phyloP scores from a whole-genome alignment of 1,140 invertebrate species.

The Formica selysi region DNA sequence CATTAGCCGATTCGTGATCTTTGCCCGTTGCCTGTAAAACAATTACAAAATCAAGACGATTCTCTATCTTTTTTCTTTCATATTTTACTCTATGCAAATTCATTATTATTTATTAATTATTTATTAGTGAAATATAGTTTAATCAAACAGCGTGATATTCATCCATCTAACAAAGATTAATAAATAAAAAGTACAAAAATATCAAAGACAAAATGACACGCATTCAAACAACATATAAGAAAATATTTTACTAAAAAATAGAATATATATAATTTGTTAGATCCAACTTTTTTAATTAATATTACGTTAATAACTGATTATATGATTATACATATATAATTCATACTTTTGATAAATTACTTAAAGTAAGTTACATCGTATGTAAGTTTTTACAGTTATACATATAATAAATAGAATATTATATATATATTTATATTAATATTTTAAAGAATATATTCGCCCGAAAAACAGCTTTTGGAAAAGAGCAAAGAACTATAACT shows the following conservation, averaged over 20 bases:
- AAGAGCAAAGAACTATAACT: not conserved
- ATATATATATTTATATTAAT: constrained; percentile 26
- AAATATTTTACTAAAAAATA: not conserved
- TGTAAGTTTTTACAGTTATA: not conserved
- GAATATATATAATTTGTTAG: not conserved
- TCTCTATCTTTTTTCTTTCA: constrained; percentile 38
- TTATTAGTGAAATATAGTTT: not conserved
- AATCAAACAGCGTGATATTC: not conserved
- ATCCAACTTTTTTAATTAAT: not conserved
- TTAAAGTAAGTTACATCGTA: not conserved
- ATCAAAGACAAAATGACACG: not conserved
- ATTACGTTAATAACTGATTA: constrained; percentile 3
- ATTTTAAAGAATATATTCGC: not conserved
- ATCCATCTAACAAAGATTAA: not conserved
- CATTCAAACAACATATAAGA: not conserved
- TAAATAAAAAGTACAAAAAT: not conserved
- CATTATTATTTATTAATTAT: constrained; percentile 70
- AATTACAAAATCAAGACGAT: constrained; percentile 70
- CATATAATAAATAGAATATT: not conserved
- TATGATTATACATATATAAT: not conserved
- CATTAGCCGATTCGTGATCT: constrained; percentile 80
- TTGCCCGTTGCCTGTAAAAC: constrained; percentile 71
- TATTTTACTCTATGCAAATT: constrained; percentile 62
- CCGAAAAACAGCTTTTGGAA: not conserved
- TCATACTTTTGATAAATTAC: not conserved